Evolutionary conservation across 2,797 vertebrate genomes (phyloP).

Genomic region (Emys orbicularis): DNA sequence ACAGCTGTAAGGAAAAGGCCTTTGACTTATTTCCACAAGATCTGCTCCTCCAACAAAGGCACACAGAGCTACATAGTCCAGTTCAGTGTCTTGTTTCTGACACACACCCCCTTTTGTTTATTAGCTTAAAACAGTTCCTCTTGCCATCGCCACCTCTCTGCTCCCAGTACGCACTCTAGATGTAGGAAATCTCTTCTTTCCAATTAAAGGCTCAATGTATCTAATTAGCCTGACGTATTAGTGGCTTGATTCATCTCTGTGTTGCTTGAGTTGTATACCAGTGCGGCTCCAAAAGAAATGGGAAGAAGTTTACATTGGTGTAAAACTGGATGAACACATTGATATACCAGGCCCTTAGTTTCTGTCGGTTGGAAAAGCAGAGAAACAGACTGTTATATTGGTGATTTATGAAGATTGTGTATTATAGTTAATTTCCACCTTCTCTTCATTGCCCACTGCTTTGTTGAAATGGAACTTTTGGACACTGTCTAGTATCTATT

Average conservation of each 20-base stretch:
- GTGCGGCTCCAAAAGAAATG: background rate
- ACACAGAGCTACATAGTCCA: background rate
- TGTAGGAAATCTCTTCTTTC: background rate
- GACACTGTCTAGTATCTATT: background rate
- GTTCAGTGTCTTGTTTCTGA: constrained; percentile 7
- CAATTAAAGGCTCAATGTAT: background rate
- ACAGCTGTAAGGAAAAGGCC: background rate
- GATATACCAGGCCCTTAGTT: background rate
- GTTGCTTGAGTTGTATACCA: background rate
- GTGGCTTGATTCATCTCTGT: background rate
- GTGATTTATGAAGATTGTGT: background rate
- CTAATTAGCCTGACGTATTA: background rate
- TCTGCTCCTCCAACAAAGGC: constrained; percentile 7
- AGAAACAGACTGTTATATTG: background rate
- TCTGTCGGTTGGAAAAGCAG: background rate
- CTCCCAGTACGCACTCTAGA: background rate
- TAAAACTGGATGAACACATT: background rate
- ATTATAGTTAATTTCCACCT: background rate
- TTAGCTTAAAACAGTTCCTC: constrained; percentile 12
- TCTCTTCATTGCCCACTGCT: background rate
- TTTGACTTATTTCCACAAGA: background rate
- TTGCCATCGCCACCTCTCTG: background rate
- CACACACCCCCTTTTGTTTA: background rate
- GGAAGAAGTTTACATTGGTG: background rate
- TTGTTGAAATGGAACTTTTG: background rate